Evolutionary conservation across 2,888 invertebrate genomes (phyloP), one percentile per base, ranked within the genome.

Genomic region (Orthosia gothica): DNA sequence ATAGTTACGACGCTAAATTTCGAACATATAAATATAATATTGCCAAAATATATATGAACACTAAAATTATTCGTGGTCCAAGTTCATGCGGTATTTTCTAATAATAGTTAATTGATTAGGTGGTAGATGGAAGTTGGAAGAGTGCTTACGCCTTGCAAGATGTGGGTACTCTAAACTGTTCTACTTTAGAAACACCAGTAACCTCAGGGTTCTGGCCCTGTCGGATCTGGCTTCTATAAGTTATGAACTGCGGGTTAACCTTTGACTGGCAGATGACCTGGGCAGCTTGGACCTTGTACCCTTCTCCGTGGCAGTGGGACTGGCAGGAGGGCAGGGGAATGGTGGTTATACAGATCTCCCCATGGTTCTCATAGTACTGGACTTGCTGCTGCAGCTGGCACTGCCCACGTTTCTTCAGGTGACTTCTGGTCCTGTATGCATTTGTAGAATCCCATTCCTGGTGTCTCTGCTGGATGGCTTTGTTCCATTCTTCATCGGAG

Each of bases 331-430:
- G 96, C 45, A 97, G 84, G 0, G 97, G 96, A 18, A 93, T 94
- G 15, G 96, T 93, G 7, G 97, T 97, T 91, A 98, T 98, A 92
- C 98, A 98, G 74, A 97, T 96, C 85, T 97, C 93, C 0, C 94
- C 95, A 61, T 95, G 93, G 79, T 94, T 94, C 84, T 97, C 95
- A 61, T 96, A 94, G 87, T 95, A 97, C 84, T 97, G 97, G 0
- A 97, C 96, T 89, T 97, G 97, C 81, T 96, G 85, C 63, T 94
- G 90, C 47, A 95, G 69, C 67, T 92, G 83, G 87, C 95, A 95
- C 16, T 89, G 81, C 0, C 87, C 91, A 50, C 86, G 88, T 50
- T 85, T 80, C 74, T 91, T 92, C 68, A 86, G 81, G 85, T 94
- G 95, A 74, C 91, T 92, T 76, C 92, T 93, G 0, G 95, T 85